These are phyloP conservation scores for Chrysolina oricalcia DNA, from an alignment of 2,888 invertebrate genomes.

Conservation along the genomic window DNA sequence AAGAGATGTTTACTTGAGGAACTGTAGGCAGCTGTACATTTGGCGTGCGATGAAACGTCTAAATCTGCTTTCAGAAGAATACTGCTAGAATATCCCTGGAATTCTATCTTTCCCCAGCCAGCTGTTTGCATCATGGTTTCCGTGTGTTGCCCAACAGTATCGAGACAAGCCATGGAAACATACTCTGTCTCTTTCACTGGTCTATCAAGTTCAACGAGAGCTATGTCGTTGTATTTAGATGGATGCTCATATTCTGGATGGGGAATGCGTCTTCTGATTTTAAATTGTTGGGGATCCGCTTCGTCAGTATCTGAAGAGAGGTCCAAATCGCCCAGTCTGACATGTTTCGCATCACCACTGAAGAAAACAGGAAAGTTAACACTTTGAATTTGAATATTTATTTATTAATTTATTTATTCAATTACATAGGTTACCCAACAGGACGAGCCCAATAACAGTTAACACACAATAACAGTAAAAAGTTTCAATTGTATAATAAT, in stretches of 20 bases:
- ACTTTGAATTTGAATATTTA: too few species aligned
- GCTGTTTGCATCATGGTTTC: constrained; percentile 65
- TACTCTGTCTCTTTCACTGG: constrained; percentile 66
- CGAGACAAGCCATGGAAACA: constrained; percentile 72
- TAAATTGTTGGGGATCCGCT: constrained; percentile 64
- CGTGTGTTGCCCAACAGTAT: constrained; percentile 40
- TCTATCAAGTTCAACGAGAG: constrained; percentile 69
- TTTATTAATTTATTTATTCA: too few species aligned
- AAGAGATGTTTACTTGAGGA: neutral
- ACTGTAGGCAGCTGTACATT: constrained; percentile 15
- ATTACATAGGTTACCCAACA: too few species aligned
- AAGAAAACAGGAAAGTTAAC: constrained; percentile 12
- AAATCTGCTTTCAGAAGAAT: constrained; percentile 32
- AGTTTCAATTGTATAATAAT: too few species aligned
- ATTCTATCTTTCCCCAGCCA: constrained; percentile 36
- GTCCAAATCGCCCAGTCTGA: constrained; percentile 68
- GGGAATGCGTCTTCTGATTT: constrained; percentile 60
- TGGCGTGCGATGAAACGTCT: neutral
- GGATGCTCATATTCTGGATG: constrained; percentile 70
- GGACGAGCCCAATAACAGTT: too few species aligned
- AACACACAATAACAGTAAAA: too few species aligned
- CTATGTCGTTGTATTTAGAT: constrained; percentile 73
- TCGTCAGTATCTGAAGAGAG: constrained; percentile 65
- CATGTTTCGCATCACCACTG: constrained; percentile 49
- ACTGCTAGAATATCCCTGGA: constrained; percentile 30